Conservation (phyloP, 2,888 invertebrate genomes). For the Apamea epomidion region DNA sequence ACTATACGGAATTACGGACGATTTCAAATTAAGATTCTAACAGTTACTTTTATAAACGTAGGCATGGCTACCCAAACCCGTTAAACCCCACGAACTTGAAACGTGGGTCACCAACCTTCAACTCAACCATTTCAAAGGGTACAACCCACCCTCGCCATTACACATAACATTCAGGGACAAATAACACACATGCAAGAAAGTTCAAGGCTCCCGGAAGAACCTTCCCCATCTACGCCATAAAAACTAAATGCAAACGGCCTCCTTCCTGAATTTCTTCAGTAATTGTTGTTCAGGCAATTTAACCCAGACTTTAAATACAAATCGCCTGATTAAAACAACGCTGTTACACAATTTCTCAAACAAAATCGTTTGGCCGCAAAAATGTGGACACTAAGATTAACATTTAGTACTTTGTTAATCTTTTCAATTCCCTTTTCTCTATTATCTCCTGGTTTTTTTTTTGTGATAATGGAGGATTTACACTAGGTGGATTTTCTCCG, state of each 20-base stretch:
- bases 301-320: conserved; percentile 56
- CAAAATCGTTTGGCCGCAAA: conserved; percentile 44
- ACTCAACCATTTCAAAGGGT: not conserved
- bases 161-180: not conserved
- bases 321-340: conserved; percentile 52
- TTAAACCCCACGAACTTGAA: not conserved
- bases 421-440: conserved; percentile 1
- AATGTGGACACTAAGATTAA: conserved; percentile 41
- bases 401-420: conserved; percentile 27
- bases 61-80: too few relatives aligned
- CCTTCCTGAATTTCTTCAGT: conserved; percentile 41
- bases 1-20: not conserved
- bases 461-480: not conserved
- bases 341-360: conserved; percentile 41
- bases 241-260: conserved; percentile 45
- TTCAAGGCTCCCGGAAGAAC: conserved; percentile 26
- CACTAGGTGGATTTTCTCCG: not conserved
- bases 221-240: conserved; percentile 28
- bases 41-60: not conserved
- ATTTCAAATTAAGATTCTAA: too few relatives aligned
- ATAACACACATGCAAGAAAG: conserved; percentile 8
- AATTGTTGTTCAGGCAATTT: conserved; percentile 42
- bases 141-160: not conserved
- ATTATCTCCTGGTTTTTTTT: too few relatives aligned
- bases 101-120: not conserved